Percentiles rank a stretch among this genome's conserved stretches.
Evolutionary conservation across 2,113 vertebrate genomes (phyloP).

Genomic region (Lucifuga dentata): DNA sequence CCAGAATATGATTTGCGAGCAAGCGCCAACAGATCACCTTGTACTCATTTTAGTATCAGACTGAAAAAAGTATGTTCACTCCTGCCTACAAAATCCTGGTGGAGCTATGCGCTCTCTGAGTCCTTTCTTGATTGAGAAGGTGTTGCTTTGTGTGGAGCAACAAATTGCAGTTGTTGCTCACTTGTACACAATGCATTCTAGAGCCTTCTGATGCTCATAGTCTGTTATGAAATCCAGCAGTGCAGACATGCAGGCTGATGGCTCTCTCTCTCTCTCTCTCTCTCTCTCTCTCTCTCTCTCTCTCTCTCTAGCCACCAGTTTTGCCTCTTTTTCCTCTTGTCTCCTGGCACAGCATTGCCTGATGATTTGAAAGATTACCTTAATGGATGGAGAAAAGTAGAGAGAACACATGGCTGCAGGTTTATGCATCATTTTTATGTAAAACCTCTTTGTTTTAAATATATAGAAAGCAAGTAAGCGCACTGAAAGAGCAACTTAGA

Average conservation of each 20-base stretch:
- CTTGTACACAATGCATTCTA: conserved; percentile 7
- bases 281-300: conserved; percentile 43
- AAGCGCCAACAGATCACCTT: too few species aligned
- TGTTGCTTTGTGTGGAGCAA: neutral
- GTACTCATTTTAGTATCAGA: too few species aligned
- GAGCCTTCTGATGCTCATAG: conserved; percentile 20
- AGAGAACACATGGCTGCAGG: conserved; percentile 39
- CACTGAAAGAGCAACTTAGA: neutral
- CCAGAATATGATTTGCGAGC: too few species aligned
- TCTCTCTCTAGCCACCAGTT: conserved; percentile 34
- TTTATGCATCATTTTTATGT: conserved; percentile 15
- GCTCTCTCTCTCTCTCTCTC: too few species aligned
- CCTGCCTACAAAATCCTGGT: too few species aligned
- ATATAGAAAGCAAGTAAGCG: neutral
- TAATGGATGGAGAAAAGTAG: conserved; percentile 61
- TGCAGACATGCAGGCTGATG: conserved; percentile 42
- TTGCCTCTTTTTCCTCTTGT: conserved; percentile 57
- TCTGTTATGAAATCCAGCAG: conserved; percentile 35
- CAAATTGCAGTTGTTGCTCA: conserved; percentile 37
- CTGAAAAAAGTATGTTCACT: too few species aligned
- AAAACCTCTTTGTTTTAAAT: conserved; percentile 19
- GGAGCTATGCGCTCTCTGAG: too few species aligned
- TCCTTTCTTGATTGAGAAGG: conserved; percentile 36
- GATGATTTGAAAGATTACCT: conserved; percentile 49
- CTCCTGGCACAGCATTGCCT: conserved; percentile 33